These are phyloP conservation scores for Drosophila cardini DNA, from an alignment of 1,140 invertebrate species.

Conservation along the genomic window DNA sequence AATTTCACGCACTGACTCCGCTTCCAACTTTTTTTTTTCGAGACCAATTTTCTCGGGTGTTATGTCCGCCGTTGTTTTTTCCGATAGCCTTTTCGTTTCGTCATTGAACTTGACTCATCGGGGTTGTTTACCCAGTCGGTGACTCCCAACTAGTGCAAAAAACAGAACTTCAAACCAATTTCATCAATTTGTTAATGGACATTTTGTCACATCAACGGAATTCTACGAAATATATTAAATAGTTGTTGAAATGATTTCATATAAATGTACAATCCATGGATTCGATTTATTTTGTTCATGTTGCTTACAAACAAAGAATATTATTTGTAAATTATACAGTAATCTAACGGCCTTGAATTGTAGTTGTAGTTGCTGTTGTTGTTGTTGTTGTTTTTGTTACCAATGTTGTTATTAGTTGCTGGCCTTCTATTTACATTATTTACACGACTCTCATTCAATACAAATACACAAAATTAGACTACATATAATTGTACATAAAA, in stretches of 20 bases:
- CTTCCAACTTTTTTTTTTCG: constrained; percentile 42
- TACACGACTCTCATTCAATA: constrained; percentile 56
- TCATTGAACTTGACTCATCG: constrained; percentile 83
- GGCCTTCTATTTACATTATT: constrained; percentile 79
- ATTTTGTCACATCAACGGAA: constrained; percentile 50
- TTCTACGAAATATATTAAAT: background rate
- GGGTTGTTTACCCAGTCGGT: constrained; percentile 63
- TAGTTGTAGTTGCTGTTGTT: constrained; percentile 24
- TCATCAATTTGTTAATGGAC: constrained; percentile 42
- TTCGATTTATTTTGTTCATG: constrained; percentile 68
- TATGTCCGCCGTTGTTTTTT: constrained; percentile 18
- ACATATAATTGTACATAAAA: constrained; percentile 68
- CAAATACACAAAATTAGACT: constrained; percentile 59
- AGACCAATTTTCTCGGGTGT: constrained; percentile 24
- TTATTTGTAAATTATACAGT: constrained; percentile 80
- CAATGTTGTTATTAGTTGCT: constrained; percentile 36
- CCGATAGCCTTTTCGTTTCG: constrained; percentile 54
- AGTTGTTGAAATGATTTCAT: constrained; percentile 39
- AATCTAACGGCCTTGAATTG: constrained; percentile 55
- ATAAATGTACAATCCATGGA: constrained; percentile 37
- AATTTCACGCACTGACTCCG: constrained; percentile 69
- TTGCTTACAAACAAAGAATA: constrained; percentile 66
- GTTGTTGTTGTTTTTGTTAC: constrained; percentile 34
- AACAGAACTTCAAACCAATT: background rate
- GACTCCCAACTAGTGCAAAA: constrained; percentile 19